Percentiles rank a stretch among this genome's conserved stretches.
phyloP scores from a whole-genome alignment of 2,797 vertebrate species.

The Taenioides sp. region DNA sequence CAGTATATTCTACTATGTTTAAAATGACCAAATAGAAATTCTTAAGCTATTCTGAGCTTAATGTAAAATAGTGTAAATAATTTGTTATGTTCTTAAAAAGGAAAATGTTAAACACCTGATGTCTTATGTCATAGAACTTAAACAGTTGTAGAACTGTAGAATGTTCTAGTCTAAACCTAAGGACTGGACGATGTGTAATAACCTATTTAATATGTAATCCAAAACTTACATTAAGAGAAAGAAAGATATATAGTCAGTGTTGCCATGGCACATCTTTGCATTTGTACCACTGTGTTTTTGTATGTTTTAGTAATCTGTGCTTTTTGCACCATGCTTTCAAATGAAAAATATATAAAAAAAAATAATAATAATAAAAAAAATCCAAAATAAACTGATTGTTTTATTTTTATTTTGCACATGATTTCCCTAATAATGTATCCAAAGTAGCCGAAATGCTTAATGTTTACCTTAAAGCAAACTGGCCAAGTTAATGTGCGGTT shows the following conservation, averaged over 20 bases:
- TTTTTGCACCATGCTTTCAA: constrained; percentile 63
- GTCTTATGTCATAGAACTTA: constrained; percentile 33
- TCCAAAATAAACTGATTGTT: not conserved
- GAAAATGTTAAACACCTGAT: constrained; percentile 39
- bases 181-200: not conserved
- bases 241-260: not conserved
- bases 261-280: constrained; percentile 43
- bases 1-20: constrained; percentile 12
- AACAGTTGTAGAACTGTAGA: constrained; percentile 15
- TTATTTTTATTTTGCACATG: not conserved
- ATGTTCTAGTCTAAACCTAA: not conserved
- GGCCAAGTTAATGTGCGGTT: not conserved
- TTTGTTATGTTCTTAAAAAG: constrained; percentile 51
- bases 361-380: too few relatives aligned
- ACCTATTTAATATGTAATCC: not conserved
- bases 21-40: constrained; percentile 42
- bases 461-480: too few relatives aligned
- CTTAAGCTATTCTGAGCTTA: constrained; percentile 57
- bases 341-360: constrained; percentile 59
- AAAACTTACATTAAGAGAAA: not conserved
- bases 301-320: constrained; percentile 44
- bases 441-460: not conserved
- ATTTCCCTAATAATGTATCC: not conserved
- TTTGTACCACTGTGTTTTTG: constrained; percentile 36
- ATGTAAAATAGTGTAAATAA: constrained; percentile 70